Base-by-base conservation (phyloP, 2,888 invertebrate genomes). In the Abscondita cerata region DNA sequence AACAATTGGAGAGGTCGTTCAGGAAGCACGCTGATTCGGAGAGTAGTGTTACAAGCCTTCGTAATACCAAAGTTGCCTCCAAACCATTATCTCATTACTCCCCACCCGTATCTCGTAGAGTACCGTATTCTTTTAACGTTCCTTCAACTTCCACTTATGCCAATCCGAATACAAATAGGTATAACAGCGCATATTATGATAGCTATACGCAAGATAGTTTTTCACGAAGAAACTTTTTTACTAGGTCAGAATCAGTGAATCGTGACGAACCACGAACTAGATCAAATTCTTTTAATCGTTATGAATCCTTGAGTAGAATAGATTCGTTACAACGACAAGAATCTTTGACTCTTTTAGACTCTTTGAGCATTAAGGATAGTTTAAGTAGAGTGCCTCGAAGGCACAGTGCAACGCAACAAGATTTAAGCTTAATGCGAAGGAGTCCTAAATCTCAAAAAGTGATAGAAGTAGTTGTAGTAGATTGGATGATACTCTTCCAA, bases 401-500 rank as follows among this genome's bases (percentile, higher is more conserved):
- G 70, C 58, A 86, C 82, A 69, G 85, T 81, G 62, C 85, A 82
- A 25, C 86, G 75, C 64, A 86, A 78, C 76, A 86, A 82, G 80
- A 86, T 82, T 62, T 86, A 81, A 59, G 81, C 78, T 5, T 83
- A 79, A 59, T 83, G 78, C 66, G 85, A 80, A 33, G 83, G 81
- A 73, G 84, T 77, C 73, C 84, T 70, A 59, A 85, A 77, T 46
- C 84, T 79, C 58, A 85, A 72, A 8, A 79, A 18, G 85, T 80
- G 62, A 86, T 82, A 63, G 84, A 80, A 52, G 83, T 80, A 68
- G 85, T 67, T n/a, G 85, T 81, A 67, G 85, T 79, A 53, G 85
- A 82, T 52, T 85, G 78, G 58, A 83, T 66, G 84, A 80, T 73
- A 78, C 82, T 38, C 76, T 88, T 33, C 87, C 88, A 0, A 86